Conservation (phyloP, 2,888 invertebrate species). For the Mimumesa dahlbomi region DNA sequence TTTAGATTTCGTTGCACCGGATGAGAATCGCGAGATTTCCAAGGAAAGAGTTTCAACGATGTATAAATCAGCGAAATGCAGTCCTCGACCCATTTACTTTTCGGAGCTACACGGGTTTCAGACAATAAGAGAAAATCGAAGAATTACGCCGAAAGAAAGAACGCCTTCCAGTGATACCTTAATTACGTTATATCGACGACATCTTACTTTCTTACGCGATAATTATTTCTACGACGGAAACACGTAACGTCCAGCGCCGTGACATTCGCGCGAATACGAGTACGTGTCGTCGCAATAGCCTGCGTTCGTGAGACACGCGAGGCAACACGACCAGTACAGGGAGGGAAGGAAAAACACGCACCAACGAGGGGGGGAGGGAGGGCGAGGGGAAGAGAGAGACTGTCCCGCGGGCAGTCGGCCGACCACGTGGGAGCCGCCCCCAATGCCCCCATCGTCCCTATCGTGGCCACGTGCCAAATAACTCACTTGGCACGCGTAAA, state of each 20-base stretch:
- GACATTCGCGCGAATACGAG: too few relatives aligned
- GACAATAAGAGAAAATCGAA: conserved; percentile 25
- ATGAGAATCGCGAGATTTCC: conserved; percentile 36
- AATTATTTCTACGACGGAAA: background rate
- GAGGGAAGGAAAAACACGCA: background rate
- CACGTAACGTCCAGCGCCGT: too few relatives aligned
- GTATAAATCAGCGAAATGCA: conserved; percentile 42
- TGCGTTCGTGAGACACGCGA: conserved; percentile 22
- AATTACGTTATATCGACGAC: too few relatives aligned
- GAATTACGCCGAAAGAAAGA: background rate
- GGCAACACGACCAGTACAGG: conserved; percentile 13
- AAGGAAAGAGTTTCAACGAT: conserved; percentile 38
- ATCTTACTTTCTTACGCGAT: too few relatives aligned
- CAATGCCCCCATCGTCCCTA: conserved; percentile 44
- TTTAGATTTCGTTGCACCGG: conserved; percentile 49
- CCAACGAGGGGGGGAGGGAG: background rate
- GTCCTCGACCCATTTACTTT: conserved; percentile 52
- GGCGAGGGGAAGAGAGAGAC: conserved; percentile 8
- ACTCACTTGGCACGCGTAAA: conserved; percentile 78
- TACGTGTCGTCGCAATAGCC: conserved; percentile 24
- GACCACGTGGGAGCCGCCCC: conserved; percentile 70
- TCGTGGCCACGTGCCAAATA: conserved; percentile 76
- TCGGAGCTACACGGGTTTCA: conserved; percentile 30
- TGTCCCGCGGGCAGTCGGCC: conserved; percentile 61
- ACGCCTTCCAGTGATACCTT: background rate